A percentile compares a stretch with the other conserved stretches of the same genome.
These are phyloP conservation scores for Siphonodentalium dalli DNA, from an alignment of 2,888 invertebrate species.

Conservation along the genomic window DNA sequence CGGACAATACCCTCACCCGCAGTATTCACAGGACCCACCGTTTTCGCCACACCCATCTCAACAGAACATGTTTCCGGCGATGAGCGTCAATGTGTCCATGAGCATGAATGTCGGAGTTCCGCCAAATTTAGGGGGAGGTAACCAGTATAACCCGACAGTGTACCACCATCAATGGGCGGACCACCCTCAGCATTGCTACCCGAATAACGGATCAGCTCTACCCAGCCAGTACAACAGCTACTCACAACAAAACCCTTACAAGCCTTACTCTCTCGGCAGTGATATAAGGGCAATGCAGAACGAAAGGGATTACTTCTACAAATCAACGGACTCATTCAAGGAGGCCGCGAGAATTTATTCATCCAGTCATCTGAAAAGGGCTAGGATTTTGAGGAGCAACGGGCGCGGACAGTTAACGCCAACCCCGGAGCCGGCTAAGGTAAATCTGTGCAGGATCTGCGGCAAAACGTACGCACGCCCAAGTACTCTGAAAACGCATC, in stretches of 20 bases:
- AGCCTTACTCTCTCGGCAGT: constrained; percentile 35
- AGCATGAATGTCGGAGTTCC: constrained; percentile 92
- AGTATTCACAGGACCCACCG: constrained; percentile 35
- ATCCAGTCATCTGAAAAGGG: constrained; percentile 37
- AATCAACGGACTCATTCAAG: constrained; percentile 46
- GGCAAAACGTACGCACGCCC: constrained; percentile 95
- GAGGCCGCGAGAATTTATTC: constrained; percentile 36
- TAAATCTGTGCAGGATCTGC: constrained; percentile 89
- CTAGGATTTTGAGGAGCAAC: constrained; percentile 36
- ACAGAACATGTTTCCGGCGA: constrained; percentile 76
- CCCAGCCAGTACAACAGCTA: constrained; percentile 29
- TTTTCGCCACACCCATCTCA: constrained; percentile 28
- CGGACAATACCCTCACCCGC: constrained; percentile 21
- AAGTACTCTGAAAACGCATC: constrained; percentile 95
- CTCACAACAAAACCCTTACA: constrained; percentile 38
- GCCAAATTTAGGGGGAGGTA: constrained; percentile 37
- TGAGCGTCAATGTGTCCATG: constrained; percentile 97
- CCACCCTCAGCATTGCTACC: constrained; percentile 30
- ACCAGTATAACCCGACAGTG: constrained; percentile 30
- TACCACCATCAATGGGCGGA: constrained; percentile 43
- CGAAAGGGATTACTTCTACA: constrained; percentile 43
- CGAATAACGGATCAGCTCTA: constrained; percentile 32
- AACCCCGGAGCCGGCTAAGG: constrained; percentile 30
- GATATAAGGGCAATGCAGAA: constrained; percentile 42
- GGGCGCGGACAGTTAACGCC: constrained; percentile 8